Evolutionary conservation across 2,113 vertebrate genomes (phyloP).

Genomic region (Crotalus viridis): DNA sequence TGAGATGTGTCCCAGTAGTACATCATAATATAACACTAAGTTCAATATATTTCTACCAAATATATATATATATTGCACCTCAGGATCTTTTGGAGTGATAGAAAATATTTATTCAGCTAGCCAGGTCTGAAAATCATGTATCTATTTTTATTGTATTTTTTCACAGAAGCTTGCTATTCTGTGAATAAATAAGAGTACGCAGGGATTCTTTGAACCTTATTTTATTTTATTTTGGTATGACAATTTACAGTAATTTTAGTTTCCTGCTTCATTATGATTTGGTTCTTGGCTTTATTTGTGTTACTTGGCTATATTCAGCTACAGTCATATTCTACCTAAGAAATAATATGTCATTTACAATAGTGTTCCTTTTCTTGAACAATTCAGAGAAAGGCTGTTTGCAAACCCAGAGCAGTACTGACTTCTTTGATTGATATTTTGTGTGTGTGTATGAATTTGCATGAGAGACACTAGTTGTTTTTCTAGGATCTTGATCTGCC

Average conservation of each 20-base stretch:
- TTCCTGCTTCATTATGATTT: slow-evolving; percentile 65
- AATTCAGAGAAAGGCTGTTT: slow-evolving; percentile 54
- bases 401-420: slow-evolving; percentile 20
- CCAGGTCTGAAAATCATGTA: slow-evolving; percentile 41
- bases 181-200: slow-evolving; percentile 57
- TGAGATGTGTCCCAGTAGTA: not conserved
- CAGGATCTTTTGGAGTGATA: slow-evolving; percentile 18
- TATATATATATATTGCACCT: slow-evolving; percentile 18
- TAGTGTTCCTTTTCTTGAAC: slow-evolving; percentile 60
- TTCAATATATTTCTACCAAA: slow-evolving; percentile 13
- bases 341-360: slow-evolving; percentile 70
- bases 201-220: slow-evolving; percentile 40
- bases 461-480: slow-evolving; percentile 34
- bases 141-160: slow-evolving; percentile 41
- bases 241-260: slow-evolving; percentile 67
- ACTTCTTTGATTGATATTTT: slow-evolving; percentile 28
- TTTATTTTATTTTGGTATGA: slow-evolving; percentile 34
- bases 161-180: slow-evolving; percentile 45
- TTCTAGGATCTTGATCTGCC: slow-evolving; percentile 33
- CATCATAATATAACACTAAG: slow-evolving; percentile 11
- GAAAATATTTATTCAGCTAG: slow-evolving; percentile 35
- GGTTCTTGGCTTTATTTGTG: slow-evolving; percentile 67
- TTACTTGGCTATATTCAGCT: slow-evolving; percentile 59
- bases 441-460: slow-evolving; percentile 2
- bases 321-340: slow-evolving; percentile 67